Base-by-base conservation (phyloP, 2,888 invertebrate genomes). In the Myathropa florea region DNA sequence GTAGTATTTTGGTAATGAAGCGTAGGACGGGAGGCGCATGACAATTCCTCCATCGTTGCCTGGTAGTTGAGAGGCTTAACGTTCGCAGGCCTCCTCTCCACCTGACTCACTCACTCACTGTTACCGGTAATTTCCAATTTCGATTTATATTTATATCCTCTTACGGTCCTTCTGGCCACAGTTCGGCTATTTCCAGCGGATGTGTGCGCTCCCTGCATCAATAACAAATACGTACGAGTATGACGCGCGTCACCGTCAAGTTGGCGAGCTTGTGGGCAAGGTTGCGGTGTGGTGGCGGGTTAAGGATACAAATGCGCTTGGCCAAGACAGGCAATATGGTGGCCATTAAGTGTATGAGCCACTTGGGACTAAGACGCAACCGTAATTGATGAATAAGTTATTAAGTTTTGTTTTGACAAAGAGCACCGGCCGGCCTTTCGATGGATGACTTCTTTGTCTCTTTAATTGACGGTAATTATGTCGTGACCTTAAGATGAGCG, bases 1-100 rank as follows among this genome's bases (percentile, higher is more conserved):
- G 77, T 73, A 63, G 82, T 86, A 86, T 83, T 86, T 83, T 30
- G 83, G 78, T 67, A 77, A 61, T 65, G 67, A 71, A 68, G 63
- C 63, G 81, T 59, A 67, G 72, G 57, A 67, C 76, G 55, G 39
- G 81, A 67, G 61, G 71, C 76, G 65, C 80, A 63, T 67, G 76
- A 65, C 76, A 84, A 68, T 33, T 36, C 33, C 30, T 26, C 23
- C 28, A 9, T 18, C 61, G 21, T 28, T 30, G 14, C 24, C 33
- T 21, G 57, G 57, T 12, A 14, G 24, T 57, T 57, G 57, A 46
- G 73, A 59, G 71, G 71, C 71, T 78, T 78, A 30, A 57, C 64
- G 63, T 68, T 14, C 63, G 39, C 33, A 18, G 18, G 23, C 61
- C 57, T 60, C 67, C 72, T 46, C 4, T 23, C 23, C 57, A 24